These are phyloP conservation scores for Hippolais icterina DNA, from an alignment of 2,113 vertebrate genomes.

Conservation along the genomic window DNA sequence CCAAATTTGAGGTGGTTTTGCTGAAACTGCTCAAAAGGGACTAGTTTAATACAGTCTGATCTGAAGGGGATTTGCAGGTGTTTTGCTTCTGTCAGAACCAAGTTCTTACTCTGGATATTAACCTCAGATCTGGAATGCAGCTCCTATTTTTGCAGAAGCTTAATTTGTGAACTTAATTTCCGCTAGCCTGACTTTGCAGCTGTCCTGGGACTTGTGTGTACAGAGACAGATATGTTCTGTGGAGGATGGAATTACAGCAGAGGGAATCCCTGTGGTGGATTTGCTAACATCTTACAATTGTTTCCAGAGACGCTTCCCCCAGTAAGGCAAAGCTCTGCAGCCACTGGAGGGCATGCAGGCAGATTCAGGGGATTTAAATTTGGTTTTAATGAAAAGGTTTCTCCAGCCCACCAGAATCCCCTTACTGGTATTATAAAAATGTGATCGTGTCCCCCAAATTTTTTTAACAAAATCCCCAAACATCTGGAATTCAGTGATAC, in stretches of 20 bases:
- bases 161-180: conserved; percentile 68
- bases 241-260: conserved; percentile 59
- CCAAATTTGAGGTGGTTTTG: background rate
- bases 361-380: background rate
- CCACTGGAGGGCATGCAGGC: conserved; percentile 12
- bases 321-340: conserved; percentile 7
- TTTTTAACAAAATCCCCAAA: background rate
- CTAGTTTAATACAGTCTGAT: background rate
- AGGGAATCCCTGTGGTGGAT: conserved; percentile 63
- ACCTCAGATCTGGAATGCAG: conserved; percentile 54
- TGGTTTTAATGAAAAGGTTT: background rate
- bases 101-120: conserved; percentile 31
- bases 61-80: conserved; percentile 45
- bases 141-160: conserved; percentile 66
- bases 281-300: conserved; percentile 57
- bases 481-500: background rate
- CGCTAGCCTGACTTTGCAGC: conserved; percentile 61
- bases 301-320: conserved; percentile 20
- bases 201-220: conserved; percentile 58
- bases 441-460: background rate
- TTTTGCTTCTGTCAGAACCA: conserved; percentile 49
- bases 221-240: conserved; percentile 51
- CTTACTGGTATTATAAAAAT: background rate
- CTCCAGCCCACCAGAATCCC: background rate
- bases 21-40: background rate